phyloP scores from a whole-genome alignment of 2,888 invertebrate species.

The Tinea pellionella region DNA sequence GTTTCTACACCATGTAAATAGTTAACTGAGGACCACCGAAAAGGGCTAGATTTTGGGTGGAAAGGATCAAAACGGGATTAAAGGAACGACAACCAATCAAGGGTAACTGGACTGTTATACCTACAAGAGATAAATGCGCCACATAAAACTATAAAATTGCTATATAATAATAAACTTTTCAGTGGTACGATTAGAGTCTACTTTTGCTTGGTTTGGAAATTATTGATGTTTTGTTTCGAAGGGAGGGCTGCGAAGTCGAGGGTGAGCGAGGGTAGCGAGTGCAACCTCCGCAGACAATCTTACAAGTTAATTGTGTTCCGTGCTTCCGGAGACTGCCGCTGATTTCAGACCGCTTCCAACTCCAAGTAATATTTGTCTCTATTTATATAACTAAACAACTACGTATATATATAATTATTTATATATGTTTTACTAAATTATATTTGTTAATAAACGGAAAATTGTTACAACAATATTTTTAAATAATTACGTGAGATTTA shows the following conservation, averaged over 20 bases:
- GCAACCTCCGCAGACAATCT: conserved; percentile 67
- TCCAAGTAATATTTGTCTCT: conserved; percentile 5
- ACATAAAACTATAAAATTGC: conserved; percentile 53
- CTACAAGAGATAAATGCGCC: conserved; percentile 68
- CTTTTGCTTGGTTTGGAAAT: conserved; percentile 34
- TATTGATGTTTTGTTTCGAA: conserved; percentile 70
- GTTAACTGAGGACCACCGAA: conserved; percentile 56
- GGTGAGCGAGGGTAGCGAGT: conserved; percentile 45
- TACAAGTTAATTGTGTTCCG: conserved; percentile 71
- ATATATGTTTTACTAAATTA: neutral
- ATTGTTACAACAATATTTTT: too few relatives aligned
- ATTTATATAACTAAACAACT: neutral
- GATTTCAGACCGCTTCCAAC: conserved; percentile 15
- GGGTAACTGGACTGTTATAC: conserved; percentile 71
- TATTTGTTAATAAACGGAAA: too few relatives aligned
- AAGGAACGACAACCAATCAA: conserved; percentile 78
- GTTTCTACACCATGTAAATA: conserved; percentile 52
- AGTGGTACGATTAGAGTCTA: conserved; percentile 23
- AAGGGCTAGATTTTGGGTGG: conserved; percentile 71
- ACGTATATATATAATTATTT: neutral
- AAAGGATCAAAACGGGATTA: conserved; percentile 78
- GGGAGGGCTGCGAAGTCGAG: conserved; percentile 52
- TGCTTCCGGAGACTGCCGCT: conserved; percentile 44
- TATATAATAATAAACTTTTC: conserved; percentile 28
- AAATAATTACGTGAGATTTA: too few relatives aligned